Base-by-base conservation (phyloP, 2,797 vertebrate species). In the Harpagifer antarcticus region DNA sequence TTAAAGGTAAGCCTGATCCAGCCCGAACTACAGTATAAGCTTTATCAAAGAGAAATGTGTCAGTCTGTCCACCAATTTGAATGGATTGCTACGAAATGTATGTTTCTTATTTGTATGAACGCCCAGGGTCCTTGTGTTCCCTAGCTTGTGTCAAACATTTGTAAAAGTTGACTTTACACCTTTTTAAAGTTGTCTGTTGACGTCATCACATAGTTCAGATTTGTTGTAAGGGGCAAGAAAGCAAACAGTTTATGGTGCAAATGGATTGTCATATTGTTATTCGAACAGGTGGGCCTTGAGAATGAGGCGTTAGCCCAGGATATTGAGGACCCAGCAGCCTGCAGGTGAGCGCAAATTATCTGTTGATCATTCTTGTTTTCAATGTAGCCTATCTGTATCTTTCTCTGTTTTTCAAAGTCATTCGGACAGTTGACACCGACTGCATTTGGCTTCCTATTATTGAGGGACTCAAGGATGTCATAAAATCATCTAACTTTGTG, bases 251-350 rank as follows among this genome's bases (percentile, higher is more conserved):
- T 48, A 14, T 4, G 20, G 31, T n/a, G 27, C 9, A 20, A 49
- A 45, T 33, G 1, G 1, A 48, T 68, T 31, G 16, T 55, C 10
- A 9, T 12, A 50, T 50, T 64, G n/a, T 81, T 11, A 31, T 77
- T 59, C 47, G 19, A 48, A 83, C 79, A 99, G 97, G 63, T 44
- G 14, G 94, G 91, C 81, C 78, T 97, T 66, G 95, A 96, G 78
- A 73, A 71, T 62, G 95, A 96, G 61, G 67, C 72, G 1, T 72
- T 88, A 71, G 87, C 92, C 54, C 88, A 93, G 75, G 97, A 99
- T 86, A 98, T 99, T 70, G 93, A 94, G n/a, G 96, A 97, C 85
- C 93, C 96, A 37, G 86, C 88, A 72, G 95, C 96, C 7, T 95
- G 93, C 88, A 98, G 95, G 98, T 97, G 89, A 94, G 68, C 52